phyloP scores from a whole-genome alignment of 2,888 invertebrate genomes.

The Suillia variegata region DNA sequence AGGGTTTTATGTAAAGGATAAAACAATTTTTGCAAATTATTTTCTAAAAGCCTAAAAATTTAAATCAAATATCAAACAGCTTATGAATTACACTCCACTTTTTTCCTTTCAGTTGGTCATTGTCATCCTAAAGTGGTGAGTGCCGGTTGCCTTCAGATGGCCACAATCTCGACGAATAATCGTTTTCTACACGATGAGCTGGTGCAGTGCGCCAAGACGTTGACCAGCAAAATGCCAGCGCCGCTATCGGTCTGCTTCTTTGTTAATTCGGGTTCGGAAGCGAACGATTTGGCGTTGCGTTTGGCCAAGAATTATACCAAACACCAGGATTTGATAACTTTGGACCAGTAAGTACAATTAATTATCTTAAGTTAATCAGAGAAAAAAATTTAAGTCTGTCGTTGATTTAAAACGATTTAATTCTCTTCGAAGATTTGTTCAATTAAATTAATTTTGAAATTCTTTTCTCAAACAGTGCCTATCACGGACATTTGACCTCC shows the following conservation, averaged over 20 bases:
- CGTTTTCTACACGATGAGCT: constrained; percentile 96
- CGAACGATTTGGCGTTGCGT: constrained; percentile 94
- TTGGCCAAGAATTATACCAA: constrained; percentile 89
- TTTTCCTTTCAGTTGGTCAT: constrained; percentile 80
- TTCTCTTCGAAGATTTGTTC: too few relatives aligned
- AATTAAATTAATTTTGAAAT: too few relatives aligned
- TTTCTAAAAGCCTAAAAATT: too few relatives aligned
- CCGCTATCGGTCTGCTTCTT: constrained; percentile 91
- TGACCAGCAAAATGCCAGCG: constrained; percentile 80
- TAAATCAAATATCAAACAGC: too few relatives aligned
- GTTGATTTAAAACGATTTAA: too few relatives aligned
- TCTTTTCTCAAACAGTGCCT: too few relatives aligned
- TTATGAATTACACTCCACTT: too few relatives aligned
- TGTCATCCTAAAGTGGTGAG: constrained; percentile 94
- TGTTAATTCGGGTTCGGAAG: constrained; percentile 98
- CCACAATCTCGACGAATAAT: constrained; percentile 89
- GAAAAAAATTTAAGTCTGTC: too few relatives aligned
- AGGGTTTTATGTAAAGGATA: too few relatives aligned
- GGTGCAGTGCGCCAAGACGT: constrained; percentile 84
- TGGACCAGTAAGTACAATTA: constrained; percentile 90
- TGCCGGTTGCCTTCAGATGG: constrained; percentile 90
- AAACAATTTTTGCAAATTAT: too few relatives aligned
- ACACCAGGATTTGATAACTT: constrained; percentile 85
- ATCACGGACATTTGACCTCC: constrained; percentile 96
- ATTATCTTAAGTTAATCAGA: rapidly evolving